phyloP scores from a whole-genome alignment of 2,113 vertebrate genomes.

The Xiphias gladius region DNA sequence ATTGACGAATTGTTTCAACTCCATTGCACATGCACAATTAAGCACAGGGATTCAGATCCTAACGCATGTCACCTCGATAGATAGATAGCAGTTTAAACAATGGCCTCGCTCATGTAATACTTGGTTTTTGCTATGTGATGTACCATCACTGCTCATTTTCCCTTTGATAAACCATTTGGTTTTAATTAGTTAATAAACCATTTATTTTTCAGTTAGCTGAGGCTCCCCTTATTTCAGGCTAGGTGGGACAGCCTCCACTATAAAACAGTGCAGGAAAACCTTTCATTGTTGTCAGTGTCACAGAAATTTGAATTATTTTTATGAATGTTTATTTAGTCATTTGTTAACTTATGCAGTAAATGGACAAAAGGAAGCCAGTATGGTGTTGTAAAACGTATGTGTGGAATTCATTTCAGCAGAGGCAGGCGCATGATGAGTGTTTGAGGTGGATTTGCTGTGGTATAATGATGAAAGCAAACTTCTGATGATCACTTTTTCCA shows the following conservation, averaged over 20 bases:
- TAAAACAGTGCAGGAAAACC: not conserved
- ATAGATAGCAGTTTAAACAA: not conserved
- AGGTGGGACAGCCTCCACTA: not conserved
- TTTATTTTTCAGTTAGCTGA: not conserved
- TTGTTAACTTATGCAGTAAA: not conserved
- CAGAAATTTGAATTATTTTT: not conserved
- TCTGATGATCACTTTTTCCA: not conserved
- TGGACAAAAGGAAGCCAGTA: not conserved
- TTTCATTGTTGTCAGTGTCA: not conserved
- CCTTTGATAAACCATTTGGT: not conserved
- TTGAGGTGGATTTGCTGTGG: not conserved
- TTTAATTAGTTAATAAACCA: not conserved
- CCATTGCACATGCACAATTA: not conserved
- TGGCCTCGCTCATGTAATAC: not conserved
- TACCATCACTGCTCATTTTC: not conserved
- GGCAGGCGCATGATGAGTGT: not conserved
- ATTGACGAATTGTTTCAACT: not conserved
- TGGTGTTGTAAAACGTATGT: not conserved
- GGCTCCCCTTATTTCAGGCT: not conserved
- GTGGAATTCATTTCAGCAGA: not conserved
- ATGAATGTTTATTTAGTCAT: not conserved
- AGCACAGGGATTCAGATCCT: not conserved
- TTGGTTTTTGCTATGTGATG: not conserved
- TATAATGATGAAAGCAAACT: not conserved
- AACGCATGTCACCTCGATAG: not conserved